Evolutionary conservation across 2,888 invertebrate species (phyloP).

Genomic region (Lasioglossum vierecki): DNA sequence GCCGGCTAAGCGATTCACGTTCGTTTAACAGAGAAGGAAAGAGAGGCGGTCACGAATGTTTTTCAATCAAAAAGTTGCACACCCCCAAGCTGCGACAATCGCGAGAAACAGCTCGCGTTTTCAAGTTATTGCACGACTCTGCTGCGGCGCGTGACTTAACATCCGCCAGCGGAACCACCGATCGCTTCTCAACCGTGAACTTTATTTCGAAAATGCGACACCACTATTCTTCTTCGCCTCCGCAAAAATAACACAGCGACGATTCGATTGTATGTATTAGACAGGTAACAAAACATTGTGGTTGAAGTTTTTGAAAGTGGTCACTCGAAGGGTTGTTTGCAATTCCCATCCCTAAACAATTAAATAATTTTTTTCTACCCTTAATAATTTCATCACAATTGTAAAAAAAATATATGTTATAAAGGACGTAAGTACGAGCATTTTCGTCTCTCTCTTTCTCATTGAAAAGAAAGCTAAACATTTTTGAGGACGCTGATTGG

Average conservation of each 20-base stretch:
- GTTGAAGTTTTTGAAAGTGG: too few species aligned
- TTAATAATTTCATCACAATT: too few species aligned
- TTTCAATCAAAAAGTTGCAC: constrained; percentile 1
- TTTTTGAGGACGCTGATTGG: too few species aligned
- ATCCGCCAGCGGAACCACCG: not conserved
- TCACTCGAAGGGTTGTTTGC: too few species aligned
- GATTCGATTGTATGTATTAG: not conserved
- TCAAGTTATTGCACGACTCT: constrained; percentile 1
- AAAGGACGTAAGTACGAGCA: too few species aligned
- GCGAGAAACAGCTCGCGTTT: not conserved
- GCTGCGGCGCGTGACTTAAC: not conserved
- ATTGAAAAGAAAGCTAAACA: too few species aligned
- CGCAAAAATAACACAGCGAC: not conserved
- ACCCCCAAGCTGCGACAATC: not conserved
- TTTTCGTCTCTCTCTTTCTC: too few species aligned
- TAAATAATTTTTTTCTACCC: too few species aligned
- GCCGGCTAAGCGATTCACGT: constrained; percentile 42
- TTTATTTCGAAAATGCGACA: not conserved
- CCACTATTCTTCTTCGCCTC: not conserved
- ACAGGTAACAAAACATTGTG: too few species aligned
- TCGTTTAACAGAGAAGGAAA: not conserved
- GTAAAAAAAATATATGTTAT: too few species aligned
- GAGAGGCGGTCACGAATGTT: constrained; percentile 18
- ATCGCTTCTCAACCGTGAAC: not conserved
- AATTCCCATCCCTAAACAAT: too few species aligned